A percentile compares a stretch with the other conserved stretches of the same genome.
phyloP scores from a whole-genome alignment of 2,888 invertebrate species.

The Caenorhabditis afra region DNA sequence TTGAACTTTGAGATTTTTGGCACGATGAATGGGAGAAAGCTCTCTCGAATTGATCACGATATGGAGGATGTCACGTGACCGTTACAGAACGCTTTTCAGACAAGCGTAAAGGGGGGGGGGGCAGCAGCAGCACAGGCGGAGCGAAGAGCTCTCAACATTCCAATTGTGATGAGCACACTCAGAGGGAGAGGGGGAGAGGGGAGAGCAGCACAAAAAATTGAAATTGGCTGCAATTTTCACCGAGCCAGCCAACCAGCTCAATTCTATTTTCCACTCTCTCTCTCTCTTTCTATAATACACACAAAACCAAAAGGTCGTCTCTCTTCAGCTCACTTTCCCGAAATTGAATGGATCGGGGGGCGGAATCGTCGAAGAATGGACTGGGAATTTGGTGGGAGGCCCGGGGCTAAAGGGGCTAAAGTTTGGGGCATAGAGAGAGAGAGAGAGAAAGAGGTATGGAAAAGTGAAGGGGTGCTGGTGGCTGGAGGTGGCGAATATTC shows the following conservation, averaged over 20 bases:
- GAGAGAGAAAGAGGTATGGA: conserved; percentile 36
- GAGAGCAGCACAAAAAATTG: not conserved
- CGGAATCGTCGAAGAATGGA: not conserved
- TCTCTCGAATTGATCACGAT: too few relatives aligned
- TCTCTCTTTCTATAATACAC: too few relatives aligned
- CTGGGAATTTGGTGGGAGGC: not conserved
- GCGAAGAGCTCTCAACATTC: not conserved
- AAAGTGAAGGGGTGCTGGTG: not conserved
- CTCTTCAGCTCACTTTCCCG: too few relatives aligned
- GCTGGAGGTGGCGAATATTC: conserved; percentile 44
- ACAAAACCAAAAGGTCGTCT: too few relatives aligned
- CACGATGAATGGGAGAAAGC: too few relatives aligned
- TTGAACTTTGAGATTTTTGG: conserved; percentile 54
- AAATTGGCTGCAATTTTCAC: conserved; percentile 41
- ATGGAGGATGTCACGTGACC: too few relatives aligned
- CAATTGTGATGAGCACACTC: not conserved
- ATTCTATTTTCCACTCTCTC: not conserved
- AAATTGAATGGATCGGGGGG: too few relatives aligned
- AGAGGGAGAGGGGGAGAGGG: not conserved
- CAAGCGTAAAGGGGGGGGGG: too few relatives aligned
- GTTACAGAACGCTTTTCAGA: too few relatives aligned
- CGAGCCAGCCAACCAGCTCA: not conserved
- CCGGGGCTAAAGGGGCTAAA: too few relatives aligned
- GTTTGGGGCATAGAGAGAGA: not conserved
- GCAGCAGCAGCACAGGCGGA: too few relatives aligned